Evolutionary conservation across 2,888 invertebrate species (phyloP).

Genomic region (Liposcelis brunnea): DNA sequence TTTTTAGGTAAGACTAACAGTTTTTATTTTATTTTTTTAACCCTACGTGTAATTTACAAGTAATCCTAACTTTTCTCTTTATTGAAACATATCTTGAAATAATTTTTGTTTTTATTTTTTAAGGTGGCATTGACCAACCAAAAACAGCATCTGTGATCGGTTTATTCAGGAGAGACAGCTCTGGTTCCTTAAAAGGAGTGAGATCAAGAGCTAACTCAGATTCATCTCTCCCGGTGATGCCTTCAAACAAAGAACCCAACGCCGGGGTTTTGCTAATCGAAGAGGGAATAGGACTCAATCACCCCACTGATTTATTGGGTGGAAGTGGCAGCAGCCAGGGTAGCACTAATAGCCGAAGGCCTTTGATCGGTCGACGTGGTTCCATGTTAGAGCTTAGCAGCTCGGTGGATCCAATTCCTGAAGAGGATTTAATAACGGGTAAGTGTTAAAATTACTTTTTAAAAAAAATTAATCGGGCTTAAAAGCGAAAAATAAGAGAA

Average conservation of each 20-base stretch:
- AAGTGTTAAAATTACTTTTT: constrained; percentile 15
- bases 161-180: constrained; percentile 69
- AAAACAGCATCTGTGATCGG: constrained; percentile 75
- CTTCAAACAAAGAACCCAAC: constrained; percentile 14
- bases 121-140: constrained; percentile 75
- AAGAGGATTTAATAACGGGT: constrained; percentile 41
- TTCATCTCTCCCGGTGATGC: constrained; percentile 11
- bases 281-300: constrained; percentile 3
- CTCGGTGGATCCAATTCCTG: constrained; percentile 47
- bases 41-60: neutral
- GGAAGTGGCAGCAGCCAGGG: constrained; percentile 8
- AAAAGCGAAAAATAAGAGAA: constrained; percentile 22
- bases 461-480: constrained; percentile 23
- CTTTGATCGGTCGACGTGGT: constrained; percentile 37
- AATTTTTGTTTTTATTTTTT: constrained; percentile 18
- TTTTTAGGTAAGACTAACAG: constrained; percentile 51
- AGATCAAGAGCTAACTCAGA: constrained; percentile 25
- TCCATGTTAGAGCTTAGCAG: constrained; percentile 63
- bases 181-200: constrained; percentile 45
- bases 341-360: constrained; percentile 10
- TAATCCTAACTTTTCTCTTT: constrained; percentile 13
- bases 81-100: neutral
- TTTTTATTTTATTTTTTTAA: neutral
- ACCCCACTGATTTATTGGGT: neutral
- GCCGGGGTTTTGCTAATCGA: constrained; percentile 42